Evolutionary conservation across 2,888 invertebrate species (phyloP), one percentile per base, ranked within the genome.

Genomic region (Sphinx pinastri): DNA sequence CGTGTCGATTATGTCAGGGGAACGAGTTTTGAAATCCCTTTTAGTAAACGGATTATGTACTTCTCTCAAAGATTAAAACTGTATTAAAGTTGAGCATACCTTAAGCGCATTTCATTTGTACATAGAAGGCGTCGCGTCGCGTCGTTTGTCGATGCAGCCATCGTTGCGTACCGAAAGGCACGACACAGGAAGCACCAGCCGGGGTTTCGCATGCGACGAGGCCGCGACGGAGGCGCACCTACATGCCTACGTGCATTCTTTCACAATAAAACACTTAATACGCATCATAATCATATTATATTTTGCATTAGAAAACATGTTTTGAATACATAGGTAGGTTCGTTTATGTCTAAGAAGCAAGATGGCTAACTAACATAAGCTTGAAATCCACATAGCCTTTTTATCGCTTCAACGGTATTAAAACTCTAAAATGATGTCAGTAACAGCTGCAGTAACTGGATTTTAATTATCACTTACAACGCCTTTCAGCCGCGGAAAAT

Each of bases 381-480:
- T 78, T 77, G 81, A 78, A 77, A 81, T 79, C 76, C 79, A 82
- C 80, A 78, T 77, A 80, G 83, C 82, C 74, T 80, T 87, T 87
- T 85, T 84, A 87, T 86, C 81, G 79, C 80, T 79, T 81, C 82
- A 80, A 81, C 80, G 84, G 81, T 85, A 88, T 87, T 87, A 88
- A 88, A 90, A 87, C 86, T 84, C 83, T 79, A 83, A 85, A 87
- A 89, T 91, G 87, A 88, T 84, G 84, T 81, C 84, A 84, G 90
- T 87, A 92, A 91, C 91, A 91, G 90, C 91, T 91, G 92, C 87
- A 88, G 87, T 88, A 86, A 91, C 89, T 80, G 89, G 84, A 84
- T 88, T 92, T 93, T 92, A 92, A 93, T 92, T 93, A 92, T 93
- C 90, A 91, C 90, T 92, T 89, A 91, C 88, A 91, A 86, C 86